Conservation (phyloP, 2,797 vertebrate species). For the Knipowitschia caucasica region DNA sequence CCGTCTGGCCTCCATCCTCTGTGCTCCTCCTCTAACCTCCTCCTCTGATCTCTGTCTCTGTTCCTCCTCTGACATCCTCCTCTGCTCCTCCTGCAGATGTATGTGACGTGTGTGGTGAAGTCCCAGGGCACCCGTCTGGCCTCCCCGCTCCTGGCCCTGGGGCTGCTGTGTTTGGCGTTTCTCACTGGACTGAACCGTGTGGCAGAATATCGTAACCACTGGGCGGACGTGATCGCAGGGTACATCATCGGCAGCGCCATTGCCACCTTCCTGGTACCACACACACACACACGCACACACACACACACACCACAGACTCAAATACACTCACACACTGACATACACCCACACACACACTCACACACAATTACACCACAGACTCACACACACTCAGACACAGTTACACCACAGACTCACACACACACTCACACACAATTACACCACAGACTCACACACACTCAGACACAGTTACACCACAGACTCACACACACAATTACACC, state of each 20-base stretch:
- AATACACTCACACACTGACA: too few relatives aligned
- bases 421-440: too few relatives aligned
- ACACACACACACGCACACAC: neutral
- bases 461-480: too few relatives aligned
- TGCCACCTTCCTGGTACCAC: slow-evolving; percentile 95
- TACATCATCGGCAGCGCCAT: slow-evolving; percentile 92
- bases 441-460: too few relatives aligned
- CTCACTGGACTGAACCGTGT: slow-evolving; percentile 96
- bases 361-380: too few relatives aligned
- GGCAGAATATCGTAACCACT: slow-evolving; percentile 98
- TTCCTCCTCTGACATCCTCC: too few relatives aligned
- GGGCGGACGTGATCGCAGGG: slow-evolving; percentile 96
- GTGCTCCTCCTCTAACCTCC: too few relatives aligned
- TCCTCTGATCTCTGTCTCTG: too few relatives aligned
- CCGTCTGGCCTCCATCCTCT: slow-evolving; percentile 91
- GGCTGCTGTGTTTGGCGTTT: slow-evolving; percentile 92
- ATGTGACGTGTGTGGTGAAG: slow-evolving; percentile 92
- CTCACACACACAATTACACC: too few relatives aligned
- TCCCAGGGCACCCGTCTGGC: slow-evolving; percentile 93
- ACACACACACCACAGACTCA: neutral
- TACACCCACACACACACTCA: neutral
- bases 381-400: too few relatives aligned
- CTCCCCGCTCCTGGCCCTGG: slow-evolving; percentile 90
- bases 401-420: too few relatives aligned
- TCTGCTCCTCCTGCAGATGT: slow-evolving; percentile 94